These are phyloP conservation scores for Orycteropus afer DNA, from an alignment of 2,113 vertebrate species.

Conservation along the genomic window DNA sequence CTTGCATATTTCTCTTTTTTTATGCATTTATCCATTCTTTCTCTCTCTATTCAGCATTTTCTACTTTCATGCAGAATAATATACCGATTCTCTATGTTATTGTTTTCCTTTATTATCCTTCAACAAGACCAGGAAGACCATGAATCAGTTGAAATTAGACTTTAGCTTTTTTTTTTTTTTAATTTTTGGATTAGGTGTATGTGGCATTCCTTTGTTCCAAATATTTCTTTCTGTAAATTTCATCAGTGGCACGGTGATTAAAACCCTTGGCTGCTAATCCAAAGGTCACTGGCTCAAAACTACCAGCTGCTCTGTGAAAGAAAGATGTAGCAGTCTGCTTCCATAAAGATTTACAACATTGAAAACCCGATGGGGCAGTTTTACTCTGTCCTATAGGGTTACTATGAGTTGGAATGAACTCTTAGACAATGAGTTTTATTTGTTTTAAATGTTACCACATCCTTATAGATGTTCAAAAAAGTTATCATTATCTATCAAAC, in stretches of 20 bases:
- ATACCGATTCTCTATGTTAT: background rate
- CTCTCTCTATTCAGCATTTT: background rate
- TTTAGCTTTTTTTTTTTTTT: background rate
- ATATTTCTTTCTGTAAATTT: slow-evolving; percentile 2
- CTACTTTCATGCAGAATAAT: background rate
- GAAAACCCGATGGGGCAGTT: background rate
- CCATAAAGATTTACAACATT: background rate
- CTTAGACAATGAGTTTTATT: background rate
- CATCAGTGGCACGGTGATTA: background rate
- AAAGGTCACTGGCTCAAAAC: background rate
- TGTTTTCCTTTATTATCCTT: background rate
- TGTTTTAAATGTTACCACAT: background rate
- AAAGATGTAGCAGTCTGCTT: background rate
- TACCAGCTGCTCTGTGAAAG: no score
- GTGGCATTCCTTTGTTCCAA: background rate
- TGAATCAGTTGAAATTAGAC: background rate
- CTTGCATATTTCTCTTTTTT: background rate
- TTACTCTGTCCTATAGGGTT: background rate
- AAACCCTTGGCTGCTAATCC: background rate
- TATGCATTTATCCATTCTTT: background rate
- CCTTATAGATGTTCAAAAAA: background rate
- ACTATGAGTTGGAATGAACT: background rate
- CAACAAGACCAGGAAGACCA: background rate
- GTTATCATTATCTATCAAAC: background rate
- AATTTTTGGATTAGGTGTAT: background rate